Evolutionary conservation across 2,888 invertebrate genomes (phyloP).

Genomic region (Scaptomyza polygonia): DNA sequence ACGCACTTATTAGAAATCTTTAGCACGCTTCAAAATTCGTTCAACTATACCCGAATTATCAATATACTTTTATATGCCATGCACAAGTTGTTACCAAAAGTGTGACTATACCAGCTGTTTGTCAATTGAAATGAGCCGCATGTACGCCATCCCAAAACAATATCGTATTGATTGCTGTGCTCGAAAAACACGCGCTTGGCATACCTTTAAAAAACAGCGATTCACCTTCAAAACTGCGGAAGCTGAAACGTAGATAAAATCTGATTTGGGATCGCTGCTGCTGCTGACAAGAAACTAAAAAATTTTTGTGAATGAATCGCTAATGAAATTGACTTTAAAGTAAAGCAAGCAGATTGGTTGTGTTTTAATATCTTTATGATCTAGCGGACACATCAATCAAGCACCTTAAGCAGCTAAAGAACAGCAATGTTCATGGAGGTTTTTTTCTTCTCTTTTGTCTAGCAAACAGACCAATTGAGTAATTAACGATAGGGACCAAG

Average conservation of each 20-base stretch:
- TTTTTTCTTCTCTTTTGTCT: slow-evolving; percentile 3
- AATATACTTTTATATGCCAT: slow-evolving; percentile 1
- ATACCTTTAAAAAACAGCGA: slow-evolving; percentile 45
- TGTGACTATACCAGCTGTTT: slow-evolving; percentile 35
- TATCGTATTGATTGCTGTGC: slow-evolving; percentile 5
- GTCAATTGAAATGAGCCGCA: slow-evolving; percentile 52
- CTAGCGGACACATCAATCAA: slow-evolving; percentile 26
- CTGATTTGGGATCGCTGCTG: slow-evolving; percentile 41
- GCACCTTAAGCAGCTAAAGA: slow-evolving; percentile 1
- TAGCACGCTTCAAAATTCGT: slow-evolving; percentile 48
- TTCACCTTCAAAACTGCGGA: slow-evolving; percentile 66
- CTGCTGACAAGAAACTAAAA: slow-evolving; percentile 12
- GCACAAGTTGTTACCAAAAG: slow-evolving; percentile 22
- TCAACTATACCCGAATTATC: slow-evolving; percentile 8
- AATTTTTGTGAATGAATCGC: slow-evolving; percentile 65
- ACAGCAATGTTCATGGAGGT: slow-evolving; percentile 4
- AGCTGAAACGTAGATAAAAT: slow-evolving; percentile 41
- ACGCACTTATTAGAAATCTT: background rate
- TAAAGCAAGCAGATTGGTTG: slow-evolving; percentile 19
- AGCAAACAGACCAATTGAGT: slow-evolving; percentile 35
- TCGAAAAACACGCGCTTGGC: slow-evolving; percentile 57
- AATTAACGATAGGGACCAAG: slow-evolving; percentile 55
- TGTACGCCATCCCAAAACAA: slow-evolving; percentile 34
- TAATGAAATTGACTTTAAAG: slow-evolving; percentile 36
- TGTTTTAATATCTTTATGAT: background rate